These are phyloP conservation scores for Periophthalmodon schlosseri DNA, from an alignment of 2,113 vertebrate species.

Conservation along the genomic window DNA sequence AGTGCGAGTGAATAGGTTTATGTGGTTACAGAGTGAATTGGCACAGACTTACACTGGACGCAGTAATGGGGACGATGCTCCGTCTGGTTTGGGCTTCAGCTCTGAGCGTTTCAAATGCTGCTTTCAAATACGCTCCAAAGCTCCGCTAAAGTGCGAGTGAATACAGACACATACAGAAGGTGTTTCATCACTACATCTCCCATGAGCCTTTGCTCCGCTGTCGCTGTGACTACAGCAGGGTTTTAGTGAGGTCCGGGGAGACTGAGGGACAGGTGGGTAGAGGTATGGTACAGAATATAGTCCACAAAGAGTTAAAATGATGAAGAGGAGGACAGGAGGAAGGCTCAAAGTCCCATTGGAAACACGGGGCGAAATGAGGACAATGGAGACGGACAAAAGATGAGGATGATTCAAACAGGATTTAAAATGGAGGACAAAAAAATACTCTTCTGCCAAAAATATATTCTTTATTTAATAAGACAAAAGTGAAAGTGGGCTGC, in stretches of 20 bases:
- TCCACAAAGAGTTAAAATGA: slow-evolving; percentile 51
- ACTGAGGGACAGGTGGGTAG: slow-evolving; percentile 11
- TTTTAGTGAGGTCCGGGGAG: slow-evolving; percentile 39
- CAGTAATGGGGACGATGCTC: not conserved
- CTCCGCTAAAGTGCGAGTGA: slow-evolving; percentile 10
- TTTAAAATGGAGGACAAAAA: too few relatives aligned
- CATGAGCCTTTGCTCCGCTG: slow-evolving; percentile 27
- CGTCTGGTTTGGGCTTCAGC: slow-evolving; percentile 3
- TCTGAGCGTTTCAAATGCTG: slow-evolving; percentile 40
- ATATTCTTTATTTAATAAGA: too few relatives aligned
- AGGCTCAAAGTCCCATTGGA: slow-evolving; percentile 3
- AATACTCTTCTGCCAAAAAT: too few relatives aligned
- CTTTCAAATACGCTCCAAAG: slow-evolving; percentile 34
- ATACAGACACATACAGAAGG: slow-evolving; percentile 36
- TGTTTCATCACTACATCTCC: slow-evolving; percentile 47
- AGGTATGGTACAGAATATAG: slow-evolving; percentile 30
- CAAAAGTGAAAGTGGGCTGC: too few relatives aligned
- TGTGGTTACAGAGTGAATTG: not conserved
- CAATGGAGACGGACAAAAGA: too few relatives aligned
- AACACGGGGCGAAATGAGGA: too few relatives aligned
- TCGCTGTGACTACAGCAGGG: slow-evolving; percentile 12
- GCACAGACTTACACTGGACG: slow-evolving; percentile 3
- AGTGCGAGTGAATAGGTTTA: slow-evolving; percentile 16
- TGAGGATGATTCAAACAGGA: too few relatives aligned
- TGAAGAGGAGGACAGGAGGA: slow-evolving; percentile 20